A percentile compares a stretch with the other conserved stretches of the same genome.
Evolutionary conservation across 2,888 invertebrate species (phyloP).

Genomic region (Caenorhabditis afra): DNA sequence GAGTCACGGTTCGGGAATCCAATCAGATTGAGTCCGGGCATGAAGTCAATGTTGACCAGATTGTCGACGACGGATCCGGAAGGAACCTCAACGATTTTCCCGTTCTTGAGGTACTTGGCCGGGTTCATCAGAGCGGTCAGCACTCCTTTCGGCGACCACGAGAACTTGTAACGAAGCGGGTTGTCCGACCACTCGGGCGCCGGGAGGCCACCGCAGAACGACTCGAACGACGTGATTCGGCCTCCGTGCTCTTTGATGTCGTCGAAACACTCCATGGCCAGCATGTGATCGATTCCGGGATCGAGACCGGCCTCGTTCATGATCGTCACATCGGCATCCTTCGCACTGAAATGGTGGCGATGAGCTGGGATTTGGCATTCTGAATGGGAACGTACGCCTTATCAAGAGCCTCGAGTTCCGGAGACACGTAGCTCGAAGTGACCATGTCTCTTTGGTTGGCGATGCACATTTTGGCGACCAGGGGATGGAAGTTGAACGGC

Average conservation of each 20-base stretch:
- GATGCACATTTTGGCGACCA: slow-evolving; percentile 90
- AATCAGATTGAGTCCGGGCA: slow-evolving; percentile 94
- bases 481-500: slow-evolving; percentile 91
- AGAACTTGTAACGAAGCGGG: slow-evolving; percentile 88
- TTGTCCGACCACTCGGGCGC: slow-evolving; percentile 97
- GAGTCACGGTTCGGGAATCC: slow-evolving; percentile 98
- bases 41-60: slow-evolving; percentile 88
- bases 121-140: slow-evolving; percentile 91
- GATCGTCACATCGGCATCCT: slow-evolving; percentile 91
- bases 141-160: slow-evolving; percentile 96
- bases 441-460: slow-evolving; percentile 92
- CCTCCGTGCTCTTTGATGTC: slow-evolving; percentile 90
- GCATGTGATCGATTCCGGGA: slow-evolving; percentile 97
- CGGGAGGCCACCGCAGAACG: slow-evolving; percentile 96
- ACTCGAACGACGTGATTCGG: slow-evolving; percentile 93
- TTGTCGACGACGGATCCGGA: slow-evolving; percentile 91
- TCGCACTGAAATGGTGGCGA: slow-evolving; percentile 84
- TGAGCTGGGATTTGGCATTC: background rate
- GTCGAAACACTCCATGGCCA: slow-evolving; percentile 97
- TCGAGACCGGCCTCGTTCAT: slow-evolving; percentile 97
- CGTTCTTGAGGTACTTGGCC: slow-evolving; percentile 90
- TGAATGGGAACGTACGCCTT: slow-evolving; percentile 65
- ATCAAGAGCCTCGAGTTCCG: slow-evolving; percentile 86
- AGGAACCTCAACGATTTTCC: slow-evolving; percentile 88
- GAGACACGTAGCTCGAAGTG: slow-evolving; percentile 94